Evolutionary conservation across 1,140 invertebrate genomes (phyloP), one percentile per base, ranked within the genome.

Genomic region (Rhizoglyphus robini): DNA sequence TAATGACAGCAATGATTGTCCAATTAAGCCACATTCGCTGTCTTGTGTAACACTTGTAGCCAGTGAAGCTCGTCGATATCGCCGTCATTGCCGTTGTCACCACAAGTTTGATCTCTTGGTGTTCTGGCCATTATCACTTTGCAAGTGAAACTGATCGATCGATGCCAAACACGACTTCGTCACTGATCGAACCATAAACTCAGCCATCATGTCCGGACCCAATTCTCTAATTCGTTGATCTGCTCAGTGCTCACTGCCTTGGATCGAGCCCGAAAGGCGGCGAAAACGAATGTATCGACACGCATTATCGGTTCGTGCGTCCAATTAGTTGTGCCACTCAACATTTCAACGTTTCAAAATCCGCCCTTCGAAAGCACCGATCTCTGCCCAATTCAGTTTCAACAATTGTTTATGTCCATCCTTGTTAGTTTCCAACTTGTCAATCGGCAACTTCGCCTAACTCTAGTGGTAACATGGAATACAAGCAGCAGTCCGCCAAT

Each of bases 21-120:
- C n/a, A n/a, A n/a, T n/a, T n/a, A n/a, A 54, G 51, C 20, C 36
- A 18, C 36, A 8, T 11, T 41, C 8, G 36, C 18, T 11, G 51
- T 54, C 8, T 54, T 11, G 23, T 54, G 51, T 54, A 23, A 54
- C 51, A 54, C 23, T 54, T 25, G 51, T 27, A 32, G 8, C 23
- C 51, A 54, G 51, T 54, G 51, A 54, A 54, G 51, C 51, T 54
- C 51, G 51, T 54, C 51, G 36, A 41, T 41, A 18, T 41, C 36
- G 36, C 36, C 36, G 51, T 54, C 51, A 23, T 54, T 23, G 51
- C 31, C 51, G 31, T 32, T 54, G 51, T 54, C 51, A 32, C 51
- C 51, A 54, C 23, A 11, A 8, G 8, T 32, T 25, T 23, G 8
- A 8, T 15, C 8, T 54, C 15, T 5, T 5, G 8, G 36, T 41